Base-by-base conservation (phyloP, 2,888 invertebrate species). In the Rhopalosiphum nymphaeae region DNA sequence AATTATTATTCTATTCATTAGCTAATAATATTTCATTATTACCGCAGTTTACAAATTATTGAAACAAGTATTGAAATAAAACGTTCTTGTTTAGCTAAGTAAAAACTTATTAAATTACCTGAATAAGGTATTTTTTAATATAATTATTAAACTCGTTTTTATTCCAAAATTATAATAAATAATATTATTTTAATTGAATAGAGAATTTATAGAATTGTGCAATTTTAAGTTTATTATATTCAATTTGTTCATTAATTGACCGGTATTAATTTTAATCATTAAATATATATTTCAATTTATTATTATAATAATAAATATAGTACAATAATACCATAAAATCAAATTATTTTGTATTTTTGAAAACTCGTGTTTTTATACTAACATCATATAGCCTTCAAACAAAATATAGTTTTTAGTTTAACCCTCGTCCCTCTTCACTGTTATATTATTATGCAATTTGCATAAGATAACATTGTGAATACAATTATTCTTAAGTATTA, bases 1-100 rank as follows among this genome's bases (percentile, higher is more conserved):
- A 84, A 91, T 91, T 91, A 91, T 49, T 91, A 53, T 78, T 87
- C 49, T 90, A 67, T 78, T 67, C 67, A 90, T 90, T 67, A 13
- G 67, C 26, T 89, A 56, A 57, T 89, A 25, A 42, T 89, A 36
- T 78, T 67, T 36, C 21, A 78, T 78, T 78, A 78, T 78, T 78
- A 78, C 7, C 36, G 36, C 36, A n/a, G 16, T n/a, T 11, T 67
- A n/a, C n/a, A 78, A 21, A 36, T 5, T 1, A 36, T 21, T 36
- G 21, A 78, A 78, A 36, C 9, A 21, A 36, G 78, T 78, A 78
- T 78, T 78, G 26, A 78, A 36, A 36, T 42, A 36, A 36, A 78
- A 36, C 21, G 2, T 78, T 36, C 21, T 78, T 78, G 36, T 78
- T 78, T 78, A 36, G 21, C 21, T 78, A 36, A 78, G 9, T 78